phyloP scores from a whole-genome alignment of 2,797 vertebrate genomes.

The Onychomys torridus region DNA sequence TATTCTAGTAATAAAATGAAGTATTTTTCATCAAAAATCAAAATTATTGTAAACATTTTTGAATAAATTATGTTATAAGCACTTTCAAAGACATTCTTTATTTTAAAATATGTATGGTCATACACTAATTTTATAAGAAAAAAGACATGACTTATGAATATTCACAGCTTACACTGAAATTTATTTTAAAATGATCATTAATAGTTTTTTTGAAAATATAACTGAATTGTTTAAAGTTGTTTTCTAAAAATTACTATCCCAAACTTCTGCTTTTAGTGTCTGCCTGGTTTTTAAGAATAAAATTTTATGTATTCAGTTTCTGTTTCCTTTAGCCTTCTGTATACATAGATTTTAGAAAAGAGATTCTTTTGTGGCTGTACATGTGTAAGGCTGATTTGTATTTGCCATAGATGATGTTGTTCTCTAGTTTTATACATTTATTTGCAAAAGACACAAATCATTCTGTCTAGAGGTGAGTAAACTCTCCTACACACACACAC shows the following conservation, averaged over 20 bases:
- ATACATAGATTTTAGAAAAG: not conserved
- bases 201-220: slow-evolving; percentile 17
- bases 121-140: not conserved
- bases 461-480: not conserved
- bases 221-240: not conserved
- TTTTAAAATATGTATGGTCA: not conserved
- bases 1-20: not conserved
- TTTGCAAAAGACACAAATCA: not conserved
- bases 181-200: slow-evolving; percentile 22
- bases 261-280: not conserved
- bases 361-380: not conserved
- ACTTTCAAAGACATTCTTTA: not conserved
- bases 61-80: not conserved
- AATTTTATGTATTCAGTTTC: not conserved
- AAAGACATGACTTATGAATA: not conserved
- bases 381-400: too few relatives aligned
- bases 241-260: not conserved
- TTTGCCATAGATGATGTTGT: not conserved
- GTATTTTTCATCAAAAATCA: slow-evolving; percentile 18
- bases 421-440: not conserved
- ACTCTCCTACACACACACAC: not conserved
- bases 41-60: not conserved
- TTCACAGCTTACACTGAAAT: not conserved
- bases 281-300: slow-evolving; percentile 14
- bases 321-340: not conserved